Conservation (phyloP, 2,888 invertebrate genomes). For the Tridacna gigas region DNA sequence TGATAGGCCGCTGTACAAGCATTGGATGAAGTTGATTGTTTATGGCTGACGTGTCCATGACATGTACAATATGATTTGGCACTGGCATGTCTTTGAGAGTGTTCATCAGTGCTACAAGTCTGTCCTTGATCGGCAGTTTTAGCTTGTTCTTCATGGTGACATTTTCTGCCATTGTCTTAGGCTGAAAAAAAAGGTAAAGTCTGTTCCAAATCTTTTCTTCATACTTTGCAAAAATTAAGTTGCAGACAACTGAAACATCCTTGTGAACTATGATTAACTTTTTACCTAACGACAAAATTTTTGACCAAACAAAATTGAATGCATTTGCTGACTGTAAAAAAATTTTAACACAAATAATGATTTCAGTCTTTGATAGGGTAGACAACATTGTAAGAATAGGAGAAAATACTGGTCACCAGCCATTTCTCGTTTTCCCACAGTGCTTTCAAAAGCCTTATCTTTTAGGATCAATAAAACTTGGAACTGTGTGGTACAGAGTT, state of each 20-base stretch:
- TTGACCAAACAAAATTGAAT: neutral
- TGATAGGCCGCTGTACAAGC: slow-evolving; percentile 59
- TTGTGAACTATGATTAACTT: neutral
- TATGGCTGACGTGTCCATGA: slow-evolving; percentile 68
- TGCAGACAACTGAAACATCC: neutral
- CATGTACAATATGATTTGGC: slow-evolving; percentile 60
- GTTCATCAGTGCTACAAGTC: slow-evolving; percentile 64
- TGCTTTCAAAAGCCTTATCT: neutral
- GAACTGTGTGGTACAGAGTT: too few relatives aligned
- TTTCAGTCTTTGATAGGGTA: neutral
- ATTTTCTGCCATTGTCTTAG: too few relatives aligned
- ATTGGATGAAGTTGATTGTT: slow-evolving; percentile 69
- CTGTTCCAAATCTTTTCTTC: neutral
- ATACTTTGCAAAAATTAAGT: too few relatives aligned
- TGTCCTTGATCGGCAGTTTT: slow-evolving; percentile 38
- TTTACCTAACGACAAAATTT: neutral
- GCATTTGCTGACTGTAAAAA: neutral
- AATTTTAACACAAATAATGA: neutral
- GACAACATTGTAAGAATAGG: slow-evolving; percentile 6
- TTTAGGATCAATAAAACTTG: too few relatives aligned
- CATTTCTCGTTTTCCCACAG: neutral
- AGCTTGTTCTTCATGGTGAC: too few relatives aligned
- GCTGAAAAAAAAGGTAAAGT: too few relatives aligned
- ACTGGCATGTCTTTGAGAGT: slow-evolving; percentile 58
- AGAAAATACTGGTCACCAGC: neutral